These are phyloP conservation scores for Diorhabda carinulata DNA, from an alignment of 1,140 invertebrate species.

Conservation along the genomic window DNA sequence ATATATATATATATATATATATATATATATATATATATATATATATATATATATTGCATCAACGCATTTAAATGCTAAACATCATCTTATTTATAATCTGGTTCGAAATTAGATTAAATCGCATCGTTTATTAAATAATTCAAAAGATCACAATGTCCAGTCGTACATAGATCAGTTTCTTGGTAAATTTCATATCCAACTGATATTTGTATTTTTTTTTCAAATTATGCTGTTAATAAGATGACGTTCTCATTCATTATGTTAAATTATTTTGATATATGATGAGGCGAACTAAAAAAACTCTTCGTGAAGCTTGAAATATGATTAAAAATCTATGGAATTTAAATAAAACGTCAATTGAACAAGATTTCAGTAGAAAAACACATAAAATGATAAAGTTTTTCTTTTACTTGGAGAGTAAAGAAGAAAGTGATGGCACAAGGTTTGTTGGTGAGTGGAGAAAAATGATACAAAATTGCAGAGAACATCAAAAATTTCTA, in stretches of 20 bases:
- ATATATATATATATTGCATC: slow-evolving; percentile 27
- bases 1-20: slow-evolving; percentile 27
- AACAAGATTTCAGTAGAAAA: no score
- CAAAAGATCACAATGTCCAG: slow-evolving; percentile 30
- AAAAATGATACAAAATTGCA: no score
- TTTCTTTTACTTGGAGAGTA: no score
- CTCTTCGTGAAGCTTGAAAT: background rate
- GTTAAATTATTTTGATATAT: no score
- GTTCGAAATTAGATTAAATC: background rate
- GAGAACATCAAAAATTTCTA: no score
- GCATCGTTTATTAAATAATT: slow-evolving; percentile 9
- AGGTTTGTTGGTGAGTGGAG: no score
- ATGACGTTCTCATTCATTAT: background rate
- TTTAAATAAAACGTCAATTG: background rate
- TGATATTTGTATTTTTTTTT: background rate
- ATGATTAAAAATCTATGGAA: background rate
- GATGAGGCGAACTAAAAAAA: background rate
- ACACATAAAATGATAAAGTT: no score
- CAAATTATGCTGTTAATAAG: background rate
- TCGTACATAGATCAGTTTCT: slow-evolving; percentile 3
- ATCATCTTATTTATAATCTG: slow-evolving; percentile 4
- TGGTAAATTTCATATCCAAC: background rate
- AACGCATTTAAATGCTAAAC: slow-evolving; percentile 27
- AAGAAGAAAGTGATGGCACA: no score
- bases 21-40: slow-evolving; percentile 21